Evolutionary conservation across 1,140 invertebrate genomes (phyloP).

Genomic region (Schlechtendalia chinensis): DNA sequence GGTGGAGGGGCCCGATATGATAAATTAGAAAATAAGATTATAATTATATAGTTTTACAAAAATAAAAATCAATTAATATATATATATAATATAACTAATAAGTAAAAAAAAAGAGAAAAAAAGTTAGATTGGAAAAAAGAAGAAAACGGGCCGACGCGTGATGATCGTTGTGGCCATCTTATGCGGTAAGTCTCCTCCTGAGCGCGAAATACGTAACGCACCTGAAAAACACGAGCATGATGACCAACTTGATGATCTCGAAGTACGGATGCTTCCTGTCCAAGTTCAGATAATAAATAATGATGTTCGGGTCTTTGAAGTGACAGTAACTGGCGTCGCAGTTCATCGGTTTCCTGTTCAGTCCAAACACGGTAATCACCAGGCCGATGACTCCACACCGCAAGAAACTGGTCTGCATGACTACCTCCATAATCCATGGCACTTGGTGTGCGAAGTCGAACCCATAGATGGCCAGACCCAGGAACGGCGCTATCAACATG

Average conservation of each 20-base stretch:
- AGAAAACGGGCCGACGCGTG: background rate
- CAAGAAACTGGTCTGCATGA: conserved; percentile 66
- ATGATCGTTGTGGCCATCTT: background rate
- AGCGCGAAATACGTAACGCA: conserved; percentile 52
- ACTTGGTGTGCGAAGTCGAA: conserved; percentile 67
- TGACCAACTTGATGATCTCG: conserved; percentile 51
- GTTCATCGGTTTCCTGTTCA: conserved; percentile 60
- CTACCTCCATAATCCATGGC: conserved; percentile 60
- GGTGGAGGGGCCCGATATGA: background rate
- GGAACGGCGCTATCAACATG: conserved; percentile 63
- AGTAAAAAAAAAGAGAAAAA: background rate
- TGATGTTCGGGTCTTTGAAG: conserved; percentile 53
- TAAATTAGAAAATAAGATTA: background rate
- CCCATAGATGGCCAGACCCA: conserved; percentile 66
- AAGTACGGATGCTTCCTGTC: conserved; percentile 50
- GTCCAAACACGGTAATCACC: conserved; percentile 64
- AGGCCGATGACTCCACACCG: conserved; percentile 64
- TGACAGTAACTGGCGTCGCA: conserved; percentile 57
- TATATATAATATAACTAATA: background rate
- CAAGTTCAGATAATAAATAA: conserved; percentile 53
- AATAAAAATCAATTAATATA: background rate
- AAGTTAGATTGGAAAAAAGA: background rate
- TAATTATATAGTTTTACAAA: background rate
- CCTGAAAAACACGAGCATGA: conserved; percentile 52
- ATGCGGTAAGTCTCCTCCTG: conserved; percentile 50